Conservation (phyloP, 2,797 vertebrate species). For the Pogonophryne albipinna region DNA sequence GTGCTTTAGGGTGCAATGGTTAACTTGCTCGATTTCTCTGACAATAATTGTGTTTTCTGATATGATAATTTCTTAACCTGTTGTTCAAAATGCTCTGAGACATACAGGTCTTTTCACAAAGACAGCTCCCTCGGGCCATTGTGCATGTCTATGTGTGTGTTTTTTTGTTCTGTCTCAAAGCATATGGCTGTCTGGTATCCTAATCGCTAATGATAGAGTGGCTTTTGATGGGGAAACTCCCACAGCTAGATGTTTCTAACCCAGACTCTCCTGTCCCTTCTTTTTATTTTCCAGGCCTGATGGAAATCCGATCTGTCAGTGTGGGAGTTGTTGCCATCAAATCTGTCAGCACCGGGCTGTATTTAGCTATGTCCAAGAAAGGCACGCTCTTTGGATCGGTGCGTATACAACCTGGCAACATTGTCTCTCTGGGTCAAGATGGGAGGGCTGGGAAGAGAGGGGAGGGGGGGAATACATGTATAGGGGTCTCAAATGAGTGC, state of each 20-base stretch:
- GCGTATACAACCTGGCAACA: conserved; percentile 80
- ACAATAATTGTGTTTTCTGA: conserved; percentile 12
- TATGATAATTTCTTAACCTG: conserved; percentile 2
- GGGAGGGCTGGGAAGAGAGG: conserved; percentile 34
- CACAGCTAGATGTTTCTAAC: conserved; percentile 76
- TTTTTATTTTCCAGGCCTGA: conserved; percentile 87
- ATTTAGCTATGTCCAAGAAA: conserved; percentile 94
- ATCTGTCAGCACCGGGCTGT: conserved; percentile 93
- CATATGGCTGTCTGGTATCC: conserved; percentile 70
- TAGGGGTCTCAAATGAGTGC: conserved; percentile 58
- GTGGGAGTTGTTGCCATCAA: conserved; percentile 94
- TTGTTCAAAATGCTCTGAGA: conserved; percentile 15
- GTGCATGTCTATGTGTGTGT: conserved; percentile 36
- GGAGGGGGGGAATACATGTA: conserved; percentile 35
- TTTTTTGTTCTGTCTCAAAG: conserved; percentile 47
- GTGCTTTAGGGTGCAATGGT: background rate
- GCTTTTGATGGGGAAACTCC: conserved; percentile 80
- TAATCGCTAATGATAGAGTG: conserved; percentile 78
- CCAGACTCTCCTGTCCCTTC: conserved; percentile 66
- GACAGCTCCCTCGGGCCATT: conserved; percentile 37
- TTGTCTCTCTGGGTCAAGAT: conserved; percentile 65
- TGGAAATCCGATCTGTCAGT: conserved; percentile 95
- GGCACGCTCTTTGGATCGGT: conserved; percentile 96
- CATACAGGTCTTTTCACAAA: conserved; percentile 21
- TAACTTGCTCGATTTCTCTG: background rate